Evolutionary conservation across 2,888 invertebrate genomes (phyloP).

Genomic region (Terebella lapidaria): DNA sequence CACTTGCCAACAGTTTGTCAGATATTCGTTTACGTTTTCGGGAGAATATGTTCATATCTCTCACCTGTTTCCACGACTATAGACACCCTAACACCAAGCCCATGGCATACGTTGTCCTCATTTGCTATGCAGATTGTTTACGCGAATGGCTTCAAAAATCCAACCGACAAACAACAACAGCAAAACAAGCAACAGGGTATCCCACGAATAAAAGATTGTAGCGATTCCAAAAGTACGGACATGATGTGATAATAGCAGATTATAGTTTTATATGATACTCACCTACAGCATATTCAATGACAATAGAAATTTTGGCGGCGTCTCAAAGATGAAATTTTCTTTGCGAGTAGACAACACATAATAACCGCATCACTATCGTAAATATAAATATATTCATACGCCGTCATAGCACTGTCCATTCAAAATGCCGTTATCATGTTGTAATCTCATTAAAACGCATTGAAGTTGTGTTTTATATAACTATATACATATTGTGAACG

Average conservation of each 20-base stretch:
- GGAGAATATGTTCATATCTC: too few relatives aligned
- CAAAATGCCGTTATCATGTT: too few relatives aligned
- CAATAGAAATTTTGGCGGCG: not conserved
- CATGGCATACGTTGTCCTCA: too few relatives aligned
- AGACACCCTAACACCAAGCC: too few relatives aligned
- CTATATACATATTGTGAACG: too few relatives aligned
- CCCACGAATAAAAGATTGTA: not conserved
- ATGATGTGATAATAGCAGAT: not conserved
- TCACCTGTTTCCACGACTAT: too few relatives aligned
- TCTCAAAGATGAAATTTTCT: not conserved
- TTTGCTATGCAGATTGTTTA: not conserved
- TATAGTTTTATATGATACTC: not conserved
- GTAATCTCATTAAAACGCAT: too few relatives aligned
- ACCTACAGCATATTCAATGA: not conserved
- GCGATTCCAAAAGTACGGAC: not conserved
- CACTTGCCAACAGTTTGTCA: too few relatives aligned
- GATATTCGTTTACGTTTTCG: too few relatives aligned
- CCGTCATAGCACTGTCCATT: too few relatives aligned
- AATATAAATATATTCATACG: not conserved
- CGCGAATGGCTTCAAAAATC: not conserved
- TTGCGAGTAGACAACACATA: not conserved
- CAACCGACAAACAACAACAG: not conserved
- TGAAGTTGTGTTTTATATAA: too few relatives aligned
- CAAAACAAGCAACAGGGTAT: too few relatives aligned
- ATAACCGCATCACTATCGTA: not conserved